Evolutionary conservation across 2,888 invertebrate species (phyloP), one percentile per base, ranked within the genome.

Genomic region (Drosophila lacicola): DNA sequence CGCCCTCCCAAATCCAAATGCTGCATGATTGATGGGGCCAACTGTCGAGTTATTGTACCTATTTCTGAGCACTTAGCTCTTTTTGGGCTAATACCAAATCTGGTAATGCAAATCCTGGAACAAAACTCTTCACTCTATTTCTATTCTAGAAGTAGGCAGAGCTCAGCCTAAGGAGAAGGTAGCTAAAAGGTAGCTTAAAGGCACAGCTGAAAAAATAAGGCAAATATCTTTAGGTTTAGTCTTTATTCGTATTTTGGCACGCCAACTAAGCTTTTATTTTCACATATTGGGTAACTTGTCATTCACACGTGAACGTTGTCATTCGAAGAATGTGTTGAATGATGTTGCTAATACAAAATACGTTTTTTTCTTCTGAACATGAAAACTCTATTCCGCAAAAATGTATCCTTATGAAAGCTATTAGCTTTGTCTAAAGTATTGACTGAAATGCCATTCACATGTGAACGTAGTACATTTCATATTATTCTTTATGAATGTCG

Each of bases 41-140:
- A 36, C 49, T 49, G 33, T 37, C 53, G 41, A 33, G 46, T 17
- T 46, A 33, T 60, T 44, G 47, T 46, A 14, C 33, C 4, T 41
- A 21, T 36, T 56, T 19, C 36, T 45, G 8, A 34, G 42, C 29
- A 42, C 39, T 39, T 37, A 37, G 17, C 29, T 47, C 45, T 57
- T 57, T 49, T 62, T 66, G 62, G 51, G 49, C 17, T 41, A 46
- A 51, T 70, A n/a, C 63, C 81, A 60, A 44, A 19, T 47, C 54
- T 36, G 53, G 44, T 6, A n/a, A n/a, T 34, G 45, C 29, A 42
- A 53, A 9, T 64, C 36, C 45, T 36, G 17, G 2, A 55, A 17
- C 17, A 8, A 45, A 36, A 21, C 14, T 51, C 21, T 21, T 17
- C 37, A 10, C 19, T 17, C 41, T 17, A 61, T 34, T 61, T 44